phyloP scores from a whole-genome alignment of 2,888 invertebrate species.

The Mechanitis messenoides region DNA sequence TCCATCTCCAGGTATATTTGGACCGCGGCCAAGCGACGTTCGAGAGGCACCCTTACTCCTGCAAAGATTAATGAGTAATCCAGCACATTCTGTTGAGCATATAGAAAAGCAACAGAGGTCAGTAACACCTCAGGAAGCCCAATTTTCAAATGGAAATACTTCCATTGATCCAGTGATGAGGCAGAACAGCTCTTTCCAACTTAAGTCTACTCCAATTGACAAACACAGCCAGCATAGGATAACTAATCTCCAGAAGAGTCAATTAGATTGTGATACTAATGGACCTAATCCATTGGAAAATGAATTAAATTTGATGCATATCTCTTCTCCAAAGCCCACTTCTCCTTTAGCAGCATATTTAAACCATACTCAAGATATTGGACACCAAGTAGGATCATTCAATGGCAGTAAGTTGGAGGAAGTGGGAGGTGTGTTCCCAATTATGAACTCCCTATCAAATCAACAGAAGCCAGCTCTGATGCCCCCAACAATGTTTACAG shows the following conservation, averaged over 20 bases:
- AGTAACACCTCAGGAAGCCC: conserved; percentile 80
- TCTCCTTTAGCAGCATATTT: conserved; percentile 77
- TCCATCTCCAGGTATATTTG: conserved; percentile 68
- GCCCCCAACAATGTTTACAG: conserved; percentile 91
- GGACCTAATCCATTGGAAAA: conserved; percentile 67
- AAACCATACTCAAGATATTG: conserved; percentile 67
- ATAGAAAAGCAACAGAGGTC: conserved; percentile 91
- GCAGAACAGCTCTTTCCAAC: conserved; percentile 55
- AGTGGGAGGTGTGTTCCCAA: conserved; percentile 48
- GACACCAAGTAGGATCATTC: conserved; percentile 51
- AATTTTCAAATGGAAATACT: conserved; percentile 56
- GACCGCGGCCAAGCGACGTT: conserved; percentile 65
- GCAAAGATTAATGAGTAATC: conserved; percentile 88
- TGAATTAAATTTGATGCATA: conserved; percentile 72
- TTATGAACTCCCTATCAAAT: conserved; percentile 56
- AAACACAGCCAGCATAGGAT: conserved; percentile 59
- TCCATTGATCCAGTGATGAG: conserved; percentile 50
- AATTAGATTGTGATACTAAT: conserved; percentile 54
- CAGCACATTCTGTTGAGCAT: conserved; percentile 89
- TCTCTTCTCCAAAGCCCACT: conserved; percentile 72
- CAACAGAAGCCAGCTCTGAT: conserved; percentile 85
- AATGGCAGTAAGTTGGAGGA: conserved; percentile 58
- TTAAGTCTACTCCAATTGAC: conserved; percentile 67
- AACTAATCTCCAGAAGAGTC: conserved; percentile 52
- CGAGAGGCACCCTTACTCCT: conserved; percentile 80